Conservation (phyloP, 2,888 invertebrate species). For the Drosophila stalkeri region DNA sequence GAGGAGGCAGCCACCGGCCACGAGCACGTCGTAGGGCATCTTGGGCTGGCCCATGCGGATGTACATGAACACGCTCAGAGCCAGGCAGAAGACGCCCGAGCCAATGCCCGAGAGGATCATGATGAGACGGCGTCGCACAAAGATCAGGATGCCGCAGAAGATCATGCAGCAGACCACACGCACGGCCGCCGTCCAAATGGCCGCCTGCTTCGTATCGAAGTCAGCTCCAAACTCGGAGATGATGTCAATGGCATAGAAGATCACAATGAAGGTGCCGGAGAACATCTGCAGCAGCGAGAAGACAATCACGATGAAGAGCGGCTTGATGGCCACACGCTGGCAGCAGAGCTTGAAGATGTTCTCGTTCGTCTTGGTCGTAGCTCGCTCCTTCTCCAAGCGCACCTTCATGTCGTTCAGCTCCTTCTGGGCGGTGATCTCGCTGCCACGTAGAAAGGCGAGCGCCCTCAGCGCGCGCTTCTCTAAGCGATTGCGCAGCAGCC, state of each 20-base stretch:
- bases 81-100: conserved; percentile 88
- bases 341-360: conserved; percentile 87
- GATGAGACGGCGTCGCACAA: conserved; percentile 88
- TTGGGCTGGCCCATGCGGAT: conserved; percentile 78
- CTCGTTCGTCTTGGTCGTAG: conserved; percentile 79
- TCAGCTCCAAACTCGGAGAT: conserved; percentile 87
- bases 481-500: conserved; percentile 89
- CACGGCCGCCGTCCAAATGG: conserved; percentile 89
- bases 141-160: conserved; percentile 88
- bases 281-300: conserved; percentile 91
- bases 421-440: conserved; percentile 86
- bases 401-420: conserved; percentile 88
- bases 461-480: conserved; percentile 87
- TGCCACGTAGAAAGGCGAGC: conserved; percentile 88
- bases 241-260: conserved; percentile 92
- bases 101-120: conserved; percentile 89
- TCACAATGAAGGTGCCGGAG: conserved; percentile 91
- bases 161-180: conserved; percentile 88
- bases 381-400: conserved; percentile 87
- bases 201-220: conserved; percentile 86
- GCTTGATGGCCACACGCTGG: conserved; percentile 89
- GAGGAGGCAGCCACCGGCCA: conserved; percentile 86
- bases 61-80: conserved; percentile 87
- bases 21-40: conserved; percentile 74
- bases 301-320: conserved; percentile 89